phyloP scores from a whole-genome alignment of 2,888 invertebrate species.

The Aspidiotus destructor region DNA sequence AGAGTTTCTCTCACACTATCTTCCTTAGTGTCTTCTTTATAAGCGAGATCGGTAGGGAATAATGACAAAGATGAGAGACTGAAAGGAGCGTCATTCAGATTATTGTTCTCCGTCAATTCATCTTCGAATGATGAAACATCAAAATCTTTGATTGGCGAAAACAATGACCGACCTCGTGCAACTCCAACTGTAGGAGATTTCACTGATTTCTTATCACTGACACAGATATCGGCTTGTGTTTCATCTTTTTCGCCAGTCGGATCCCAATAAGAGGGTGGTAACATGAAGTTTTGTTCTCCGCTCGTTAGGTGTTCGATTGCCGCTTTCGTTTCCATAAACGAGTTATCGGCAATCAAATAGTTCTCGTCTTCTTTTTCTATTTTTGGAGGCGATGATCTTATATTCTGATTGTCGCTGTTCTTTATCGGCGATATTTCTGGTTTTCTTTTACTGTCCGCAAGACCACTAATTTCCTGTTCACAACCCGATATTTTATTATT shows the following conservation, averaged over 20 bases:
- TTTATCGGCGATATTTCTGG: background rate
- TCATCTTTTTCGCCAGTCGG: constrained; percentile 13
- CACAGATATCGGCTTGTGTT: background rate
- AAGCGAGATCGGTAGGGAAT: constrained; percentile 57
- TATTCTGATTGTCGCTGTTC: constrained; percentile 6
- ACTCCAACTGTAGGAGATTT: background rate
- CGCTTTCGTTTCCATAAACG: constrained; percentile 65
- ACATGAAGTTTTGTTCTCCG: constrained; percentile 18
- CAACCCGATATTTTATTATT: background rate
- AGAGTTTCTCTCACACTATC: constrained; percentile 73
- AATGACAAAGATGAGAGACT: background rate
- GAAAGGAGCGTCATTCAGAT: constrained; percentile 4
- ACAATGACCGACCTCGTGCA: constrained; percentile 5
- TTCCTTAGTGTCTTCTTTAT: constrained; percentile 70
- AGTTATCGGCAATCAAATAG: constrained; percentile 41
- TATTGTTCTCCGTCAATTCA: constrained; percentile 13
- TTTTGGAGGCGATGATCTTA: background rate
- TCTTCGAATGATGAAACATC: constrained; percentile 4
- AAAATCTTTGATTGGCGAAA: constrained; percentile 8
- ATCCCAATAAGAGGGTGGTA: constrained; percentile 10
- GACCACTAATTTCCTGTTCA: background rate
- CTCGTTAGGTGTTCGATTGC: constrained; percentile 25
- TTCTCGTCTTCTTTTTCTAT: background rate
- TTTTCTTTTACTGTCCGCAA: background rate
- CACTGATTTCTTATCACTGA: background rate